These are phyloP conservation scores for Synergus umbraculus DNA, from an alignment of 2,888 invertebrate genomes.

Conservation along the genomic window DNA sequence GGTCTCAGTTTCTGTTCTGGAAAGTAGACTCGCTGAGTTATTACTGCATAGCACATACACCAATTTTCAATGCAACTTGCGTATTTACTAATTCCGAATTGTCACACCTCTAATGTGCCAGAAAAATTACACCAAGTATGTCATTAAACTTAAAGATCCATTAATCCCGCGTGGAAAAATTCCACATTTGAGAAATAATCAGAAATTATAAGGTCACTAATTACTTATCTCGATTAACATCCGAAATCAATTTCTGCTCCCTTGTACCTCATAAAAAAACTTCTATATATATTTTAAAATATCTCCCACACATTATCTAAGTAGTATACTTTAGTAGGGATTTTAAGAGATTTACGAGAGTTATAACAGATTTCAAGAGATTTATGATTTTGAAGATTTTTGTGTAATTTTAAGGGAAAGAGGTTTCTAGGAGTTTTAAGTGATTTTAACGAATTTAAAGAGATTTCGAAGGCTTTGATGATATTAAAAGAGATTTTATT, in stretches of 20 bases:
- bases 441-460: too few species aligned
- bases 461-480: too few species aligned
- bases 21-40: conserved; percentile 48
- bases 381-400: too few species aligned
- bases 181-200: not conserved
- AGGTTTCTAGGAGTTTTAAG: too few species aligned
- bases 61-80: conserved; percentile 44
- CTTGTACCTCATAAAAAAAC: too few species aligned
- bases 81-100: not conserved
- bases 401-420: too few species aligned
- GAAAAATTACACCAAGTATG: not conserved
- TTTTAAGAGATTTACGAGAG: too few species aligned
- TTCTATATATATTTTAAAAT: too few species aligned
- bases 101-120: not conserved
- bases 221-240: not conserved
- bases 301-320: too few species aligned
- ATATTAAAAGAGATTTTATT: too few species aligned
- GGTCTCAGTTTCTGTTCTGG: conserved; percentile 53
- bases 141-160: not conserved
- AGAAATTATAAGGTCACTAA: not conserved
- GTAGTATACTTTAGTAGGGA: too few species aligned
- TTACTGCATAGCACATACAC: conserved; percentile 55
- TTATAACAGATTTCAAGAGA: too few species aligned
- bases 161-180: not conserved
- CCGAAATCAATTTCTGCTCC: not conserved